Conservation (phyloP, 2,888 invertebrate species). For the Drosophila parthenogenetica region DNA sequence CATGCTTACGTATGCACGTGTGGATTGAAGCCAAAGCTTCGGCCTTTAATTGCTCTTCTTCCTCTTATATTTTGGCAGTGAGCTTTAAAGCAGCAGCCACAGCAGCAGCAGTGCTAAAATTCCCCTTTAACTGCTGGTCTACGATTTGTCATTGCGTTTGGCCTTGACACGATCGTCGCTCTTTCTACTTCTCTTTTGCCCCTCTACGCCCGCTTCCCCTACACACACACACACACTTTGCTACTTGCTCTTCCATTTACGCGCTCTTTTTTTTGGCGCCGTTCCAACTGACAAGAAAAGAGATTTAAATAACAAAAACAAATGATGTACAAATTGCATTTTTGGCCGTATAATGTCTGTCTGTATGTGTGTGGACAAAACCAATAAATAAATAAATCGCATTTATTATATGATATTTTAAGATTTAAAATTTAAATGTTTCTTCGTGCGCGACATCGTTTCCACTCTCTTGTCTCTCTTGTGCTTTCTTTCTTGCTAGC, state of each 20-base stretch:
- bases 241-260: not conserved
- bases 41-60: not conserved
- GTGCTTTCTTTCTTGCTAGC: not conserved
- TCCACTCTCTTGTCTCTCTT: not conserved
- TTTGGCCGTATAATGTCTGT: conserved; percentile 20
- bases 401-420: conserved; percentile 35
- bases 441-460: not conserved
- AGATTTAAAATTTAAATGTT: conserved; percentile 15
- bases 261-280: conserved; percentile 28
- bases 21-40: conserved; percentile 9
- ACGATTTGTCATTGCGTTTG: conserved; percentile 35
- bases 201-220: not conserved
- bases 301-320: conserved; percentile 19
- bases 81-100: conserved; percentile 23
- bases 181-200: not conserved
- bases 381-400: not conserved
- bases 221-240: not conserved
- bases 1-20: not conserved
- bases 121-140: not conserved
- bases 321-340: conserved; percentile 26
- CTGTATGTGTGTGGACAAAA: conserved; percentile 10
- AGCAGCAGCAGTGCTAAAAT: conserved; percentile 8
- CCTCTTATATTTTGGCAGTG: not conserved
- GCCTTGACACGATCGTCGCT: conserved; percentile 57
- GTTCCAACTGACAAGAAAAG: conserved; percentile 40